A percentile compares a stretch with the other conserved stretches of the same genome.
These are phyloP conservation scores for Agriopis marginaria DNA, from an alignment of 2,888 invertebrate species.

Conservation along the genomic window DNA sequence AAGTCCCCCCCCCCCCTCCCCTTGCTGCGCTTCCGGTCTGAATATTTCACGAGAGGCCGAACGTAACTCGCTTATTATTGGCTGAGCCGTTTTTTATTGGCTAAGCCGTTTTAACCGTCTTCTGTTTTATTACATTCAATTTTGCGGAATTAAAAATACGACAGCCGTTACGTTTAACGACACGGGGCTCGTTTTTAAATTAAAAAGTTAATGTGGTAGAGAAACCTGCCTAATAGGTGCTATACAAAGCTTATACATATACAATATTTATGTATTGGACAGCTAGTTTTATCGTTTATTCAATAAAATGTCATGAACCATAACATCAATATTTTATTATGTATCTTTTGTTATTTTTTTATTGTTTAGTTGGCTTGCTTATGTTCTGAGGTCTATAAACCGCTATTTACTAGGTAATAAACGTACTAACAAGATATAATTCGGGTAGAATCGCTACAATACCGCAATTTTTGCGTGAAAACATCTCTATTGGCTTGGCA, in stretches of 20 bases:
- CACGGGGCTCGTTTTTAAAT: background rate
- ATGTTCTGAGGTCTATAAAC: too few species aligned
- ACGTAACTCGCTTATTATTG: constrained; percentile 35
- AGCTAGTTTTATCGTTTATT: background rate
- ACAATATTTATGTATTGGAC: background rate
- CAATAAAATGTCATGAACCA: too few species aligned
- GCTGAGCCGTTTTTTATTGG: constrained; percentile 17
- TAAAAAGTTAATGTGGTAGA: constrained; percentile 9
- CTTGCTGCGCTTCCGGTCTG: constrained; percentile 45
- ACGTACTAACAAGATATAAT: too few species aligned
- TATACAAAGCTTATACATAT: background rate
- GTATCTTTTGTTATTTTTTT: too few species aligned
- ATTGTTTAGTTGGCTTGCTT: too few species aligned
- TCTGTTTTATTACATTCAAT: constrained; percentile 29
- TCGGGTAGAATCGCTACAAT: too few species aligned
- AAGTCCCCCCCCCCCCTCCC: constrained; percentile 33
- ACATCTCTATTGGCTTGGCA: too few species aligned
- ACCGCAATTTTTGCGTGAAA: too few species aligned
- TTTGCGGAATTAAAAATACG: constrained; percentile 31
- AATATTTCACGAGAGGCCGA: constrained; percentile 44
- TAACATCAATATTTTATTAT: too few species aligned
- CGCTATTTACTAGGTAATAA: too few species aligned
- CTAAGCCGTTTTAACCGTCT: constrained; percentile 30
- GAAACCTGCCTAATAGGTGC: background rate
- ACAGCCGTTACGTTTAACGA: constrained; percentile 25